Percentiles rank a stretch among this genome's conserved stretches.
Evolutionary conservation across 2,113 vertebrate genomes (phyloP).

Genomic region (Tyto alba): DNA sequence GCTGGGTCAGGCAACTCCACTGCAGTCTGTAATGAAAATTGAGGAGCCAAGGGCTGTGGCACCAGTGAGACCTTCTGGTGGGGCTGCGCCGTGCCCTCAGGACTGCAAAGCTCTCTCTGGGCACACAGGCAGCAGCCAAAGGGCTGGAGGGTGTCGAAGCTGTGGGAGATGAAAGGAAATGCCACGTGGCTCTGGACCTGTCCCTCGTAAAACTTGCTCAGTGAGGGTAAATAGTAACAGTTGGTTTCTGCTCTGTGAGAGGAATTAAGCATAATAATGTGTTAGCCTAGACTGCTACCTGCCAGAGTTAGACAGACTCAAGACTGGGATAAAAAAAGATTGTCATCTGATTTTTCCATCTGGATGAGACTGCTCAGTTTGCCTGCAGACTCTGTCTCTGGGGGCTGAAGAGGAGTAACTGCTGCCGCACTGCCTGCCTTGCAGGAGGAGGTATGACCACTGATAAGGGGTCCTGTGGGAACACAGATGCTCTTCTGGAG

Average conservation of each 20-base stretch:
- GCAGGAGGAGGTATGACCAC: not conserved
- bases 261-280: conserved; percentile 55
- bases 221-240: not conserved
- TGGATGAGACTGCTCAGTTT: conserved; percentile 40
- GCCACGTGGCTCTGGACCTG: not conserved
- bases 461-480: rapidly evolving
- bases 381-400: not conserved
- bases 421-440: not conserved
- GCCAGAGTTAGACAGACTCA: conserved; percentile 33
- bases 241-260: not conserved
- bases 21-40: not conserved
- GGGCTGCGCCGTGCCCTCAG: rapidly evolving
- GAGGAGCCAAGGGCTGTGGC: not conserved
- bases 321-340: conserved; percentile 56
- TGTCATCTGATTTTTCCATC: conserved; percentile 50
- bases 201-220: not conserved
- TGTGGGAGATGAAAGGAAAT: not conserved
- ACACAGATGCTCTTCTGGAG: not conserved
- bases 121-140: not conserved
- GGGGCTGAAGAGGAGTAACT: not conserved
- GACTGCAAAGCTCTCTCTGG: not conserved
- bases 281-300: conserved; percentile 56
- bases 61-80: not conserved
- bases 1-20: not conserved
- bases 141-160: not conserved